phyloP scores from a whole-genome alignment of 2,113 vertebrate species.

The Eclectus roratus region DNA sequence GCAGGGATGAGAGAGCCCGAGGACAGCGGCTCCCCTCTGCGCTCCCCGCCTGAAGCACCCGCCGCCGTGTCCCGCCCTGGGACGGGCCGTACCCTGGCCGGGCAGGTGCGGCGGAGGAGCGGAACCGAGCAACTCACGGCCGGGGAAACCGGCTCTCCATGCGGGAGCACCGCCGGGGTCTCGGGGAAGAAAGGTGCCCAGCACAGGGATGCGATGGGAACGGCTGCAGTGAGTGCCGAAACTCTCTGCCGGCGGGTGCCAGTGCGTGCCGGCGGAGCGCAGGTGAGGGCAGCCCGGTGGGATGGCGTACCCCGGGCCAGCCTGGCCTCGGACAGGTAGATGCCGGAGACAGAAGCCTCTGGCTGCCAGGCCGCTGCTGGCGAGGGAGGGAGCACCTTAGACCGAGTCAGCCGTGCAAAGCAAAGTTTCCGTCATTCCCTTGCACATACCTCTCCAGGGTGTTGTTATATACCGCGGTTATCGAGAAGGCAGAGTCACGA shows the following conservation, averaged over 20 bases:
- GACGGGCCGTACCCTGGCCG: too few species aligned
- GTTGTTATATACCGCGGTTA: not conserved
- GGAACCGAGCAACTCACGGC: not conserved
- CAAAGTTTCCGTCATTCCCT: not conserved
- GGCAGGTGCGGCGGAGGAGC: not conserved
- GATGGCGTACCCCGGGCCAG: not conserved
- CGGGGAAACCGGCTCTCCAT: not conserved
- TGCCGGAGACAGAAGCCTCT: not conserved
- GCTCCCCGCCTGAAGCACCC: not conserved
- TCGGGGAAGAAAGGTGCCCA: not conserved
- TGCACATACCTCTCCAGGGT: slow-evolving; percentile 14
- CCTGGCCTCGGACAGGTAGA: not conserved
- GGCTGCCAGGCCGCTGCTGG: not conserved
- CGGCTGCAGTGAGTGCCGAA: accelerated
- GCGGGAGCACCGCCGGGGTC: not conserved
- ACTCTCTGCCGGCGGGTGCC: not conserved
- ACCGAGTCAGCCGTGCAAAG: not conserved
- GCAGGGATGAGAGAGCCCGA: not conserved
- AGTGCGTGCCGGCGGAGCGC: too few species aligned
- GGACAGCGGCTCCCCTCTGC: not conserved
- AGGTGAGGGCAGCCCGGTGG: not conserved
- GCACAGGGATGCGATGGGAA: not conserved
- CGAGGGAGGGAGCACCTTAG: not conserved
- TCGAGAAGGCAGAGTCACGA: not conserved
- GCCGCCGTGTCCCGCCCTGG: not conserved